These are phyloP conservation scores for Rapana venosa DNA, from an alignment of 2,888 invertebrate species.

Conservation along the genomic window DNA sequence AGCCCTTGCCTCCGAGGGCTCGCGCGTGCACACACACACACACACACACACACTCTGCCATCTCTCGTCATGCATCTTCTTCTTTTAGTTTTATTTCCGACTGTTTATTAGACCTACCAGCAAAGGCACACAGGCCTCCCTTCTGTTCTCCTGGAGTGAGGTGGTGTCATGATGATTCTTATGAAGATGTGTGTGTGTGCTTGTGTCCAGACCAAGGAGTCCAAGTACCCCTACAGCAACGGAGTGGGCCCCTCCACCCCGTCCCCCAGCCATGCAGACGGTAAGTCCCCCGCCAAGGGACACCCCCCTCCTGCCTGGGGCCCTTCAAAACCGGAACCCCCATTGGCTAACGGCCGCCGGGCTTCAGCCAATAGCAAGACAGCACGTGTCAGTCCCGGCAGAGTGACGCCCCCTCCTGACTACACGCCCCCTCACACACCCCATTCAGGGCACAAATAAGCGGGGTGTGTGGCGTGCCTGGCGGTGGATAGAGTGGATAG, in stretches of 20 bases:
- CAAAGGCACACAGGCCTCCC: no score
- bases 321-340: not conserved
- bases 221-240: constrained; percentile 16
- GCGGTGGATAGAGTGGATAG: not conserved
- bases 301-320: not conserved
- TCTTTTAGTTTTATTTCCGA: no score
- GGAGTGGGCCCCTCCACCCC: not conserved
- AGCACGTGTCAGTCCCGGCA: not conserved
- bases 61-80: no score
- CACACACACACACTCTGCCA: no score
- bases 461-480: not conserved
- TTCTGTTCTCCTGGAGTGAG: no score
- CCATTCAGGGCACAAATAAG: not conserved
- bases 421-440: constrained; percentile 25
- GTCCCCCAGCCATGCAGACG: not conserved
- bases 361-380: not conserved
- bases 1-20: no score
- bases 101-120: no score
- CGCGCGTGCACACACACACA: no score
- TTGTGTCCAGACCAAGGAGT: constrained; percentile 12
- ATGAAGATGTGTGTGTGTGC: not conserved
- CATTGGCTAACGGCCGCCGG: not conserved
- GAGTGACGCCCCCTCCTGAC: constrained; percentile 28
- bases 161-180: no score
- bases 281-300: not conserved